Conservation (phyloP, 2,797 vertebrate species). For the Chelon labrosus region DNA sequence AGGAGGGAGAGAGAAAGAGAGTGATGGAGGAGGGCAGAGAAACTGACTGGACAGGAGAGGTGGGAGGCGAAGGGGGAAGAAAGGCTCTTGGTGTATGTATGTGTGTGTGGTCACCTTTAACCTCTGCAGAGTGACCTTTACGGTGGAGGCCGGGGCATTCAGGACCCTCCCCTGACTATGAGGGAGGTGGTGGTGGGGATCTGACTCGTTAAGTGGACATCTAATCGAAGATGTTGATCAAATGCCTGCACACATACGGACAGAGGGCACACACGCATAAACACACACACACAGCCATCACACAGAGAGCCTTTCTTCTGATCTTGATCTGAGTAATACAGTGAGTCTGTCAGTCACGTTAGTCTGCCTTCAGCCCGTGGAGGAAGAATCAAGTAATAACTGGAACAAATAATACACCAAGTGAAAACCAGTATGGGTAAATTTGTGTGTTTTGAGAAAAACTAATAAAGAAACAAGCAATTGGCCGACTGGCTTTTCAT, state of each 20-base stretch:
- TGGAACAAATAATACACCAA: conserved; percentile 76
- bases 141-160: conserved; percentile 40
- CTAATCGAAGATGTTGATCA: conserved; percentile 80
- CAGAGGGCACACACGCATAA: conserved; percentile 16
- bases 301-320: conserved; percentile 67
- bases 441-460: conserved; percentile 83
- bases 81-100: conserved; percentile 48
- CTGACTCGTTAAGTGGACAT: conserved; percentile 79
- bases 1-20: conserved; percentile 60
- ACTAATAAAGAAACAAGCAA: conserved; percentile 83
- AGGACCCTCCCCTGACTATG: conserved; percentile 38
- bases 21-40: conserved; percentile 71
- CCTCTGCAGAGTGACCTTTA: conserved; percentile 76
- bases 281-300: conserved; percentile 28
- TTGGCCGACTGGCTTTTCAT: conserved; percentile 48
- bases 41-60: conserved; percentile 66
- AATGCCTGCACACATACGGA: conserved; percentile 57
- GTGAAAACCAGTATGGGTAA: conserved; percentile 78
- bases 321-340: conserved; percentile 58
- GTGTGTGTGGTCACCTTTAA: conserved; percentile 64
- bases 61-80: conserved; percentile 55
- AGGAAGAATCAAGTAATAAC: conserved; percentile 72
- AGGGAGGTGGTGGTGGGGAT: conserved; percentile 44
- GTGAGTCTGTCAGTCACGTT: conserved; percentile 64
- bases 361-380: conserved; percentile 72